A percentile compares a stretch with the other conserved stretches of the same genome.
Evolutionary conservation across 1,140 invertebrate species (phyloP).

Genomic region (Aphelinus certus): DNA sequence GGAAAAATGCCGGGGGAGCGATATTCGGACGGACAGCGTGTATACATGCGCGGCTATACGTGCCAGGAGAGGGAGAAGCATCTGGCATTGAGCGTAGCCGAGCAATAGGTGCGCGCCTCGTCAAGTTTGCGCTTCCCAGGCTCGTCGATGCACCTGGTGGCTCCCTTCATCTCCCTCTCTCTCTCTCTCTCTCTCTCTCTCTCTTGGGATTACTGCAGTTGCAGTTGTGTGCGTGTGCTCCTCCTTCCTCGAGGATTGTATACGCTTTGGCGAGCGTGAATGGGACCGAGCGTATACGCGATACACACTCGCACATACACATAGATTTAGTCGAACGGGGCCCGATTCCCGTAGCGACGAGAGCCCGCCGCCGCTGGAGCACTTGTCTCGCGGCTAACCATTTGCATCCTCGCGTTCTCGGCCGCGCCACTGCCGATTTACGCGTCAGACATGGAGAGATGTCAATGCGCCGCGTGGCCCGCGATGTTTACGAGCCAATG

Average conservation of each 20-base stretch:
- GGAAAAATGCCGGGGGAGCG: conserved; percentile 27
- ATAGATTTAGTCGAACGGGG: background rate
- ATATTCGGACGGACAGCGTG: conserved; percentile 13
- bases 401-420: background rate
- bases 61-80: conserved; percentile 26
- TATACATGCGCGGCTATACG: too few relatives aligned
- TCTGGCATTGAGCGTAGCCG: conserved; percentile 46
- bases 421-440: background rate
- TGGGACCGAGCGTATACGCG: conserved; percentile 44
- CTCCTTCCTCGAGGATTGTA: conserved; percentile 44
- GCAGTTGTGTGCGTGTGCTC: conserved; percentile 44
- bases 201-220: conserved; percentile 27
- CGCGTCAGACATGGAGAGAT: background rate
- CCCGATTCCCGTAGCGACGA: conserved; percentile 43
- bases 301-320: conserved; percentile 42
- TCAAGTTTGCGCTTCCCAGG: conserved; percentile 60
- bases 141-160: conserved; percentile 55
- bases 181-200: conserved; percentile 30
- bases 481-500: background rate
- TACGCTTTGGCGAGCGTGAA: conserved; percentile 56
- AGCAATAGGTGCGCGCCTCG: conserved; percentile 36
- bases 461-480: background rate
- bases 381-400: background rate
- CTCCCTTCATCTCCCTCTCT: conserved; percentile 41
- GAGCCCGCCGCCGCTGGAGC: conserved; percentile 45